Evolutionary conservation across 2,113 vertebrate genomes (phyloP).

Genomic region (Bubalus kerabau): DNA sequence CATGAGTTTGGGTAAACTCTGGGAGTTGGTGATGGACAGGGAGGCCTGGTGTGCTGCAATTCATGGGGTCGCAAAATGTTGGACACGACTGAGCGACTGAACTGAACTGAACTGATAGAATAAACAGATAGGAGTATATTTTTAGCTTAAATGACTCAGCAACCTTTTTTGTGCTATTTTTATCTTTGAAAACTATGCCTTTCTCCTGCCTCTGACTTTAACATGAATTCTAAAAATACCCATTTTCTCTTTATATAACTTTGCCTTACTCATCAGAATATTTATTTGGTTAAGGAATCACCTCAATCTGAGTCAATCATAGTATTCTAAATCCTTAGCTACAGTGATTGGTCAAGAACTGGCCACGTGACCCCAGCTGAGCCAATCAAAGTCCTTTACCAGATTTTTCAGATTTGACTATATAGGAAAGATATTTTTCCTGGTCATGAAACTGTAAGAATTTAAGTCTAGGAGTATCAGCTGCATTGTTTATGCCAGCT

Average conservation of each 20-base stretch:
- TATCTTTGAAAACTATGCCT: neutral
- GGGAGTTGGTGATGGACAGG: too few relatives aligned
- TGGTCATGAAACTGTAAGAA: neutral
- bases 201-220: neutral
- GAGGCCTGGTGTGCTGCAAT: fast-evolving
- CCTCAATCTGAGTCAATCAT: neutral
- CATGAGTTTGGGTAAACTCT: too few relatives aligned
- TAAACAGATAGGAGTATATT: neutral
- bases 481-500: neutral
- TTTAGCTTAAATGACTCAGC: neutral
- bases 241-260: neutral
- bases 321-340: neutral
- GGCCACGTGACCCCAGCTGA: neutral
- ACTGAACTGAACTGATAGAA: neutral
- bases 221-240: neutral
- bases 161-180: neutral
- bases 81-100: too few relatives aligned
- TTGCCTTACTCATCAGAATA: neutral
- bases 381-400: neutral
- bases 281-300: neutral
- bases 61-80: too few relatives aligned
- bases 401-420: neutral
- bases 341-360: neutral
- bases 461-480: neutral
- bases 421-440: neutral